phyloP scores from a whole-genome alignment of 2,113 vertebrate species.

The Physeter macrocephalus region DNA sequence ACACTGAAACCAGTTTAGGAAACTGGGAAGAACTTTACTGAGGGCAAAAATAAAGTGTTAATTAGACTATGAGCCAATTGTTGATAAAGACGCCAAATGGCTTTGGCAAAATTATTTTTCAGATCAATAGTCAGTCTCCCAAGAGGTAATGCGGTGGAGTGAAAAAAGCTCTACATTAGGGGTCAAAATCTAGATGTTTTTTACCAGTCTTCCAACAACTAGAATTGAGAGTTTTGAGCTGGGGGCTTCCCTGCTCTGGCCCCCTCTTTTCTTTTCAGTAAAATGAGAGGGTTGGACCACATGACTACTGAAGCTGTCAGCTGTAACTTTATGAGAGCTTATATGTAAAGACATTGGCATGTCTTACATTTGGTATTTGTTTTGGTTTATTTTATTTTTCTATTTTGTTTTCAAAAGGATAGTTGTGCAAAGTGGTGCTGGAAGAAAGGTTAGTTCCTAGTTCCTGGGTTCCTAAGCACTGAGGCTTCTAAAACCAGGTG shows the following conservation, averaged over 20 bases:
- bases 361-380: background rate
- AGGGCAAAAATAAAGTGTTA: constrained; percentile 38
- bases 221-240: background rate
- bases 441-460: background rate
- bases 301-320: background rate
- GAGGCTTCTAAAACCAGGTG: background rate
- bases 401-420: background rate
- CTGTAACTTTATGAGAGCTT: background rate
- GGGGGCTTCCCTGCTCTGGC: background rate
- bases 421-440: background rate
- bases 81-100: constrained; percentile 23
- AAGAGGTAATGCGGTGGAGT: background rate
- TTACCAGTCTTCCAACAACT: background rate
- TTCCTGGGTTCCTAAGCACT: background rate
- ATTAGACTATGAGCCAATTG: background rate
- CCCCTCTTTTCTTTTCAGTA: background rate
- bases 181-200: background rate
- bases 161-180: background rate
- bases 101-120: constrained; percentile 35
- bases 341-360: background rate
- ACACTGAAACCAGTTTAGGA: background rate
- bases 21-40: background rate
- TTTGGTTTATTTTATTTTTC: constrained; percentile 19
- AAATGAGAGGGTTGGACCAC: background rate
- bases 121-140: background rate